These are phyloP conservation scores for Dipodomys merriami DNA, from an alignment of 2,113 vertebrate species.

Conservation along the genomic window DNA sequence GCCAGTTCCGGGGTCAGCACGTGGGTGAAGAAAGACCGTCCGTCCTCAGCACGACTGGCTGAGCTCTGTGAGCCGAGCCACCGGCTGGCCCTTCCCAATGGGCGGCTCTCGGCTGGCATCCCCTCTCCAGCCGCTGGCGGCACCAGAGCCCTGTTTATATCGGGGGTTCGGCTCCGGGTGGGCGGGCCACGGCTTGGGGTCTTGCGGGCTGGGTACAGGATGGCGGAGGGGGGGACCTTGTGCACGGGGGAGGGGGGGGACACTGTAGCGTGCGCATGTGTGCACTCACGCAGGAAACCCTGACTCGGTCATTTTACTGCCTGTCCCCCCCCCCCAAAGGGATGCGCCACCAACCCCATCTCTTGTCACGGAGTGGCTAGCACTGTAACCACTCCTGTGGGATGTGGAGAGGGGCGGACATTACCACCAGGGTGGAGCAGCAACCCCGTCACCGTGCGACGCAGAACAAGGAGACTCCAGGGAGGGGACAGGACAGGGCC, in stretches of 20 bases:
- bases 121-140: slow-evolving; percentile 54
- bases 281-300: slow-evolving; percentile 41
- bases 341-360: slow-evolving; percentile 4
- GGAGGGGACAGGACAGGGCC: slow-evolving; percentile 24
- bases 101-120: slow-evolving; percentile 23
- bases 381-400: slow-evolving; percentile 20
- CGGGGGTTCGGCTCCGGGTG: background rate
- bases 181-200: background rate
- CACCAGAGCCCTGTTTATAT: slow-evolving; percentile 30
- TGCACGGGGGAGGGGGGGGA: background rate
- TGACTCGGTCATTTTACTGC: slow-evolving; percentile 32
- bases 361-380: background rate
- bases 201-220: background rate
- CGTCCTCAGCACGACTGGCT: slow-evolving; percentile 48
- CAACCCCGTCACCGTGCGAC: background rate
- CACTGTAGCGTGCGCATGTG: background rate
- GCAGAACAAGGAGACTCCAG: slow-evolving; percentile 37
- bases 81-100: background rate
- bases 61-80: background rate
- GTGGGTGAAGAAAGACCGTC: slow-evolving; percentile 54
- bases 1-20: slow-evolving; percentile 22
- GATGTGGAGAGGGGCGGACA: slow-evolving; percentile 13
- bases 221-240: background rate
- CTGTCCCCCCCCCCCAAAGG: background rate
- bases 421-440: background rate